These are phyloP conservation scores for Dascillus cervinus DNA, from an alignment of 2,888 invertebrate genomes.

Conservation along the genomic window DNA sequence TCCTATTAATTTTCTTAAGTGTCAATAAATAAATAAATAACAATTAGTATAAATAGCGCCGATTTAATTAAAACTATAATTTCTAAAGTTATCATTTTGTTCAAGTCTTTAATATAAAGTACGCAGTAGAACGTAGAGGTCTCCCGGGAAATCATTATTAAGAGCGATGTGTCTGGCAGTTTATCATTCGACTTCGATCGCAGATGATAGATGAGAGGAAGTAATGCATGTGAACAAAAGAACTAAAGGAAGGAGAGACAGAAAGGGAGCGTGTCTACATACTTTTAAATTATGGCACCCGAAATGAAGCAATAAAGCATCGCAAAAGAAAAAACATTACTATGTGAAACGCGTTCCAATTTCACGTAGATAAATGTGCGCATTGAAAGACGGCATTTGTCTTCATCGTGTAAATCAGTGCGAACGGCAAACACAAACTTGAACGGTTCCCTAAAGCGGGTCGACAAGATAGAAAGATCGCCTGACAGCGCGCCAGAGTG, in stretches of 20 bases:
- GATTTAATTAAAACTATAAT: too few species aligned
- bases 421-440: conserved; percentile 37
- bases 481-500: conserved; percentile 39
- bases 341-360: conserved; percentile 31
- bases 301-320: conserved; percentile 12
- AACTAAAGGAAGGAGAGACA: conserved; percentile 8
- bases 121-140: conserved; percentile 31
- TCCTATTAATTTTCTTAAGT: too few species aligned
- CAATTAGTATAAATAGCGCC: too few species aligned
- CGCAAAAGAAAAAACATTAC: conserved; percentile 5
- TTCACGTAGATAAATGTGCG: conserved; percentile 31
- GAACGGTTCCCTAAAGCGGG: conserved; percentile 34
- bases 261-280: conserved; percentile 6
- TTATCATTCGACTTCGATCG: conserved; percentile 29
- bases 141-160: conserved; percentile 36
- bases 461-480: conserved; percentile 40
- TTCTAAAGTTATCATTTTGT: too few species aligned
- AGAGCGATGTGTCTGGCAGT: conserved; percentile 29
- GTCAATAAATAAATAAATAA: too few species aligned
- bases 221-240: conserved; percentile 18
- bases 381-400: conserved; percentile 39
- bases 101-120: too few species aligned
- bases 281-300: conserved; percentile 6
- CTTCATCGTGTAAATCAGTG: conserved; percentile 39
- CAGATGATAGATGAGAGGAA: conserved; percentile 29